Conservation (phyloP, 1,140 invertebrate genomes). For the Leptoteleia sp. region DNA sequence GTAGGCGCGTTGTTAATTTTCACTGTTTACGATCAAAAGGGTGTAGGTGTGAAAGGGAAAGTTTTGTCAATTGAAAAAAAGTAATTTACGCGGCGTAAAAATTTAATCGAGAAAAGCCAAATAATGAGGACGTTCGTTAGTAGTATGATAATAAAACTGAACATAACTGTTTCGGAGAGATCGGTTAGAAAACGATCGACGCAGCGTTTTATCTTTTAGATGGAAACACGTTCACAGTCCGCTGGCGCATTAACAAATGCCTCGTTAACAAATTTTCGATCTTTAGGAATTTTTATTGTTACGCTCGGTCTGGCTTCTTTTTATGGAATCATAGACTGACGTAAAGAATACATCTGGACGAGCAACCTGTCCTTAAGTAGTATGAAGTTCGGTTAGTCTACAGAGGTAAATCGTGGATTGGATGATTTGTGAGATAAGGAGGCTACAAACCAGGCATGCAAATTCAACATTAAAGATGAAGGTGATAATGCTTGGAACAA, state of each 20-base stretch:
- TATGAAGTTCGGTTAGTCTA: constrained; percentile 30
- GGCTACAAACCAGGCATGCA: constrained; percentile 28
- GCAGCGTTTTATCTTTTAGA: constrained; percentile 2
- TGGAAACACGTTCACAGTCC: constrained; percentile 6
- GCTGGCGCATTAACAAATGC: not conserved
- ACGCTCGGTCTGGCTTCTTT: not conserved
- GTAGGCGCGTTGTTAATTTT: constrained; percentile 16
- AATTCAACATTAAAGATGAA: constrained; percentile 13
- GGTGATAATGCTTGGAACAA: not conserved
- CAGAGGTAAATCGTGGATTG: constrained; percentile 5
- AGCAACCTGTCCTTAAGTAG: constrained; percentile 14
- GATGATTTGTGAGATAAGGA: not conserved
- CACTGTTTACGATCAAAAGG: constrained; percentile 20
- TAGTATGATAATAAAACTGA: constrained; percentile 39
- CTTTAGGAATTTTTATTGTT: not conserved
- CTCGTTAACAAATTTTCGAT: not conserved
- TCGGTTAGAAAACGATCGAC: constrained; percentile 37
- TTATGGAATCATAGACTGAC: constrained; percentile 19
- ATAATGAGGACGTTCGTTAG: constrained; percentile 27
- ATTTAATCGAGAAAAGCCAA: constrained; percentile 16
- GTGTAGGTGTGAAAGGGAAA: constrained; percentile 45
- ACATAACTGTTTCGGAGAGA: constrained; percentile 35
- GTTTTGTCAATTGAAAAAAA: constrained; percentile 44
- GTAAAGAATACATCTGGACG: constrained; percentile 21
- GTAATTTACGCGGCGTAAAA: constrained; percentile 19